Percentiles rank a stretch among this genome's conserved stretches.
Conservation (phyloP, 2,888 invertebrate genomes). For the Odontomyia ornata region DNA sequence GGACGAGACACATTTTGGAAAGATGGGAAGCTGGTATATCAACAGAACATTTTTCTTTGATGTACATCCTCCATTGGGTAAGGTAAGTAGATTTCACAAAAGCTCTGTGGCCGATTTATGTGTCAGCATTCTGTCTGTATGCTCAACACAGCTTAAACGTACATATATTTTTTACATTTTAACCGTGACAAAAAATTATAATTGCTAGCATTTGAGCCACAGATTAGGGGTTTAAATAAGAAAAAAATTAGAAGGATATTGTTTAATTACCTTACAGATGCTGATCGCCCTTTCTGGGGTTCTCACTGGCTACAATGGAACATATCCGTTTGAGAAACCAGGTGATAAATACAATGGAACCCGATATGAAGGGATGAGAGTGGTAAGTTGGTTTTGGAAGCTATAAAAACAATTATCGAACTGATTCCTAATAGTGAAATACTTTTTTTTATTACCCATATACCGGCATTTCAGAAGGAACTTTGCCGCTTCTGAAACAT, state of each 20-base stretch:
- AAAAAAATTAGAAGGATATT: conserved; percentile 38
- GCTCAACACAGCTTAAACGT: too few relatives aligned
- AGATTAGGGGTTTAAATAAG: conserved; percentile 36
- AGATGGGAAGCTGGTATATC: conserved; percentile 99
- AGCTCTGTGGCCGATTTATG: not conserved
- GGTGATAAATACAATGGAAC: conserved; percentile 93
- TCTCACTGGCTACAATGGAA: conserved; percentile 92
- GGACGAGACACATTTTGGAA: conserved; percentile 99
- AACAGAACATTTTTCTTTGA: conserved; percentile 98
- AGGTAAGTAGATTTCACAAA: conserved; percentile 68
- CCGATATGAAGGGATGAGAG: conserved; percentile 91
- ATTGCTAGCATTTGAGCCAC: too few relatives aligned
- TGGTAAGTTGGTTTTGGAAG: conserved; percentile 73
- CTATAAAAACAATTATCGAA: too few relatives aligned
- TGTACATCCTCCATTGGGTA: conserved; percentile 96
- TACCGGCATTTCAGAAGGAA: too few relatives aligned
- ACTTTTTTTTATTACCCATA: too few relatives aligned
- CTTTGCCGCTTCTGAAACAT: too few relatives aligned
- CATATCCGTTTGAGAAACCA: conserved; percentile 93
- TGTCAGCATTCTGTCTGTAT: too few relatives aligned
- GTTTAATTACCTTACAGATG: conserved; percentile 72
- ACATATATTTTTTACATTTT: too few relatives aligned
- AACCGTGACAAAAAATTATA: too few relatives aligned
- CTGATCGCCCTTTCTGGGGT: conserved; percentile 91
- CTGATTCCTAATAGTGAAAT: too few relatives aligned